phyloP scores from a whole-genome alignment of 2,888 invertebrate species.

The Brenthis ino region DNA sequence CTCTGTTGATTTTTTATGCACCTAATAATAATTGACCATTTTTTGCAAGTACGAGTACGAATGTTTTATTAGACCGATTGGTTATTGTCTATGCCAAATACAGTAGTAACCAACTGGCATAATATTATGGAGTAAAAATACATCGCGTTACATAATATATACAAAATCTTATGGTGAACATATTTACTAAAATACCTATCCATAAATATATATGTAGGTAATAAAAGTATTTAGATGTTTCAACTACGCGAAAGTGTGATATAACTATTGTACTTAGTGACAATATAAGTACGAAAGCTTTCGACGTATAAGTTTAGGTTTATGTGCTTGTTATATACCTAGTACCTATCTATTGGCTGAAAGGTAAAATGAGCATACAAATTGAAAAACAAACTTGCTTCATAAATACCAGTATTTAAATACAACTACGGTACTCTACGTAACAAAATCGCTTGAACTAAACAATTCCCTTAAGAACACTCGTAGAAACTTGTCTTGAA shows the following conservation, averaged over 20 bases:
- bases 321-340: no score
- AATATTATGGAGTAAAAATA: neutral
- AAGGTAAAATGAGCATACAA: neutral
- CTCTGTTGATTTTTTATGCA: constrained; percentile 3
- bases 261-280: no score
- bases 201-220: no score
- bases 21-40: neutral
- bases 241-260: no score
- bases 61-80: constrained; percentile 14
- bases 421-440: constrained; percentile 21
- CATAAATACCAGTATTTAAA: constrained; percentile 3
- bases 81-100: neutral
- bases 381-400: neutral
- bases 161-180: no score
- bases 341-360: no score
- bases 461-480: constrained; percentile 71
- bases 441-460: constrained; percentile 59
- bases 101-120: neutral
- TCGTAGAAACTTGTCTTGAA: constrained; percentile 69
- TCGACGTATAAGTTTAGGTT: no score
- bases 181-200: no score
- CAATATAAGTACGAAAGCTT: no score
- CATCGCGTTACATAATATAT: no score
- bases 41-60: neutral
- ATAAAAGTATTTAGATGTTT: no score